Evolutionary conservation across 2,797 vertebrate genomes (phyloP).

Genomic region (Prunella strophiata): DNA sequence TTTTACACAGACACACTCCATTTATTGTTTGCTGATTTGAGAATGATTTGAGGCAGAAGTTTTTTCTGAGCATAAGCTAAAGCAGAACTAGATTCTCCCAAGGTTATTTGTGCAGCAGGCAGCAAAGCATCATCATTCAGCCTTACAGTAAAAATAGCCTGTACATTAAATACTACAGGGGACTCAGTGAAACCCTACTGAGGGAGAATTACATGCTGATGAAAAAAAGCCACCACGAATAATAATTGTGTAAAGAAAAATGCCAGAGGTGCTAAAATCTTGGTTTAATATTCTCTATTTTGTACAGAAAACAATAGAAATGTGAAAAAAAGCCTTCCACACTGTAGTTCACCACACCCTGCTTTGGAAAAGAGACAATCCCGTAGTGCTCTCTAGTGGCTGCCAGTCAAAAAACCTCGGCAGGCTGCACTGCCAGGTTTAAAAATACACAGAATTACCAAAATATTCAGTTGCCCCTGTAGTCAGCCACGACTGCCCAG

Average conservation of each 20-base stretch:
- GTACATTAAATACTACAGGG: background rate
- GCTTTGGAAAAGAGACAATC: background rate
- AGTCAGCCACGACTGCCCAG: background rate
- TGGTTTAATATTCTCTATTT: background rate
- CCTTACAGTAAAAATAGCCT: background rate
- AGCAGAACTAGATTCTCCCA: background rate
- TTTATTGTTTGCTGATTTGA: background rate
- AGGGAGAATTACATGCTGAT: background rate
- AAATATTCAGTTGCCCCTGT: background rate
- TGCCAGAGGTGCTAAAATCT: background rate
- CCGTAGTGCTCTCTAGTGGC: slow-evolving; percentile 38
- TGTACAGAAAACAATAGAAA: background rate
- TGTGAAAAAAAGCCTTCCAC: background rate
- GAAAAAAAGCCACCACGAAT: background rate
- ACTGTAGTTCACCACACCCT: background rate
- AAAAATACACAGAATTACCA: background rate
- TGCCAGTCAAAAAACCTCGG: background rate
- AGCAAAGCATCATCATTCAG: background rate
- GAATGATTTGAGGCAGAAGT: background rate
- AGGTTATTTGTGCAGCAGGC: background rate
- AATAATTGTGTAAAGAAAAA: background rate
- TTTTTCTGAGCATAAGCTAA: background rate
- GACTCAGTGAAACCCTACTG: background rate
- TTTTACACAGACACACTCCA: background rate
- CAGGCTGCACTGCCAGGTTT: background rate